Base-by-base conservation (phyloP, 2,113 vertebrate genomes). In the Tauraco erythrolophus region DNA sequence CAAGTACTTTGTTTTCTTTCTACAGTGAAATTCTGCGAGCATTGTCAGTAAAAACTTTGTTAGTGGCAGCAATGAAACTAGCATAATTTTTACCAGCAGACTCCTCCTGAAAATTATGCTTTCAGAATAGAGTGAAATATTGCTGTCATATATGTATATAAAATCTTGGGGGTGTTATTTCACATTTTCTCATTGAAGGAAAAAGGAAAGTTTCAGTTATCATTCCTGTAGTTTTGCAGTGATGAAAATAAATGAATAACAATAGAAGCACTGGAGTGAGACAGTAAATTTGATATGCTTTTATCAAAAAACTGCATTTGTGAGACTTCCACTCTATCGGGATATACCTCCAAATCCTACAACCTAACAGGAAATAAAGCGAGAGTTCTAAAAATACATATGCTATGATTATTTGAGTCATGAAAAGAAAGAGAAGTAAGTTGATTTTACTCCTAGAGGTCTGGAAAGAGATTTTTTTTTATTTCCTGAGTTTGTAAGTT, bases 201-300 rank as follows among this genome's bases (percentile, higher is more conserved):
- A 68, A 43, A 84, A 33, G 43, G 15, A 85, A 82, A 70, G 41
- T 60, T 93, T 83, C 50, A 46, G 70, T 93, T 94, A 81, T 80
- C 17, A 81, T 60, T 93, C 82, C 51, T 37, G 53, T 60, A 93
- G 27, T 74, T 85, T 88, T 80, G 23, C 30, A 90, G 37, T 83
- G 88, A 80, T 84, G 35, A 92, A 95, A 95, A 94, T 70, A 88
- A 97, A 60, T 84, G 30, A 79, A 93, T 95, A 86, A 92, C 74
- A 96, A 88, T 92, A 78, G 51, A 84, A 77, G 31, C 54, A 66
- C 46, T 90, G 61, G 71, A 82, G 30, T 79, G 82, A 94, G 64
- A 62, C 69, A 46, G 64, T 78, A 82, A 78, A 89, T 95, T 84
- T 78, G 13, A 71, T 84, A 28, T 71, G 60, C 17, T 81, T 28